Base-by-base conservation (phyloP, 1,140 invertebrate genomes). In the Polyergus mexicanus region DNA sequence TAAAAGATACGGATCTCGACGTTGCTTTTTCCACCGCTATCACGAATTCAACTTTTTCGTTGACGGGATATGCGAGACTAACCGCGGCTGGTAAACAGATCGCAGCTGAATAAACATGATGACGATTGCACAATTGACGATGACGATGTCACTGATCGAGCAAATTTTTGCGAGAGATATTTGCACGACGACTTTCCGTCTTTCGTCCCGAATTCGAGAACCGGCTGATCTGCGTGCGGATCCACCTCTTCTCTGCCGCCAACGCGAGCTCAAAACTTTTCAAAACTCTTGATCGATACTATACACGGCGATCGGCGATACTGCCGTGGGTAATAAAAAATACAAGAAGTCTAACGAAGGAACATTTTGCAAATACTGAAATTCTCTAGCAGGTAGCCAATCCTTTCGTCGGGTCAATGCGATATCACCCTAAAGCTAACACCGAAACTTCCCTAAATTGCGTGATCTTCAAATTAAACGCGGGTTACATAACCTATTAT, bases 11-110 rank as follows among this genome's bases (percentile, higher is more conserved):
- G 6, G 19, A 44, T 8, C n/a, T 65, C 22, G 38, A 44, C n/a
- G 38, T 68, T 25, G n/a, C 10, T 68, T 25, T 38, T 68, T 44
- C 11, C 11, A 16, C 8, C 38, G 58, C 63, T 77, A 77, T 77
- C 75, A 51, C 19, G 3, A 58, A 11, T 4, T 62, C 22, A 22
- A 3, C 6, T 44, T 47, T 10, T 25, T 19, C 7, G 6, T 8
- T 6, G n/a, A 44, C n/a, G 11, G 3, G 10, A 25, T 1, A 13
- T 11, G 28, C 13, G 28, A n/a, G 22, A 19, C 3, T 7, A 60
- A 22, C 4, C 6, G 16, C 19, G 10, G 5, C n/a, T 19, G 8
- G 19, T 8, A 47, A 38, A 38, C n/a, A 7, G 4, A 4, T 62
- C 16, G 60, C 60, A 22, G 6, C 10, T 28, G 41, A 47, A 13